These are phyloP conservation scores for Meliscaeva auricollis DNA, from an alignment of 2,888 invertebrate species.

Conservation along the genomic window DNA sequence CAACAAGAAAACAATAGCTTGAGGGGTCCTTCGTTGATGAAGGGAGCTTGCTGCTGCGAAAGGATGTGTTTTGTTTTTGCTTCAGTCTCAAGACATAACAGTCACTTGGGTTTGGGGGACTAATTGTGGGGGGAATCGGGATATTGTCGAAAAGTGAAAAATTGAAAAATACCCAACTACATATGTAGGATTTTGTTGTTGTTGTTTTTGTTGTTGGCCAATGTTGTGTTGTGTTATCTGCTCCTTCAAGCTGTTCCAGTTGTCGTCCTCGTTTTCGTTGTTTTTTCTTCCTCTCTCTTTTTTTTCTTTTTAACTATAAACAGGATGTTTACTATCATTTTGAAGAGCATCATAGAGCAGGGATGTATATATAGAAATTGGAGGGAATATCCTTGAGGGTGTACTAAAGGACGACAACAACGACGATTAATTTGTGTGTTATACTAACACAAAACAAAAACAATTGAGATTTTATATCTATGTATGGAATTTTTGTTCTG, in stretches of 20 bases:
- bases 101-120: not conserved
- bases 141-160: conserved; percentile 55
- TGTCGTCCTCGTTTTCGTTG: conserved; percentile 26
- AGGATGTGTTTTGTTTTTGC: conserved; percentile 12
- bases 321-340: conserved; percentile 73
- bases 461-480: not conserved
- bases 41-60: conserved; percentile 28
- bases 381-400: conserved; percentile 66
- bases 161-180: conserved; percentile 73
- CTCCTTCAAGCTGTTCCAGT: conserved; percentile 37
- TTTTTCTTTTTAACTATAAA: conserved; percentile 48
- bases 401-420: conserved; percentile 62
- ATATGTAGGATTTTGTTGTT: conserved; percentile 54
- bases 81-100: conserved; percentile 28
- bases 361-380: conserved; percentile 13
- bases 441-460: conserved; percentile 18
- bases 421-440: conserved; percentile 72
- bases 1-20: conserved; percentile 68
- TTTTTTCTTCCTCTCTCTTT: conserved; percentile 16
- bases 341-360: conserved; percentile 2
- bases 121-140: not conserved
- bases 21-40: conserved; percentile 6
- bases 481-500: not conserved
- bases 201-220: conserved; percentile 25
- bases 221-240: conserved; percentile 29